phyloP scores from a whole-genome alignment of 1,140 invertebrate genomes.

The Trachelipus rathkii region DNA sequence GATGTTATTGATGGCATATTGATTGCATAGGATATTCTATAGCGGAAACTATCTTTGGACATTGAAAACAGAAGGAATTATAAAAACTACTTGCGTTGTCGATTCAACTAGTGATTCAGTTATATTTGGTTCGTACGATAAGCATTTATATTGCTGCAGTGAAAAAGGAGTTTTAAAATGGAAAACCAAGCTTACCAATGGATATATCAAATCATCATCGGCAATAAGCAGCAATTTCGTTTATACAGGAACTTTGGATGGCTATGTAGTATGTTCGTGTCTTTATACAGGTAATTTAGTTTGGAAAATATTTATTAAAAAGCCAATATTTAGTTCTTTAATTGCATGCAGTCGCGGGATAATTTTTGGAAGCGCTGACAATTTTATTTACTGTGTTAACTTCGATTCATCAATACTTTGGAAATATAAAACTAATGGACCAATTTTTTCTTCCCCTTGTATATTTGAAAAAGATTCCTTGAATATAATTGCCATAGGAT shows the following conservation, averaged over 20 bases:
- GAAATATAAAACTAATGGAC: not conserved
- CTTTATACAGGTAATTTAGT: not conserved
- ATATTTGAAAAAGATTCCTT: not conserved
- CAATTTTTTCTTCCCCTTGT: not conserved
- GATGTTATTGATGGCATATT: not conserved
- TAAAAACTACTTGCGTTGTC: not conserved
- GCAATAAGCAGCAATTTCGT: not conserved
- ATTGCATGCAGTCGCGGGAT: not conserved
- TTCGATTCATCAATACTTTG: not conserved
- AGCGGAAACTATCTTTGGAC: not conserved
- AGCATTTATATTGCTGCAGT: constrained; percentile 1
- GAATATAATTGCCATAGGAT: not conserved
- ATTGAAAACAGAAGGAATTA: not conserved
- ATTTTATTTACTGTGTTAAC: not conserved
- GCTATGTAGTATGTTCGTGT: not conserved
- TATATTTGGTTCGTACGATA: not conserved
- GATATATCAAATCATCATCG: not conserved
- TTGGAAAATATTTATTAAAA: not conserved
- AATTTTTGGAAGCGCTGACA: not conserved
- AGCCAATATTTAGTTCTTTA: not conserved
- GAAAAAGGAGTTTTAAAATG: not conserved
- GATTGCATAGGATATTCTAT: not conserved
- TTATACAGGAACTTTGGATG: not conserved
- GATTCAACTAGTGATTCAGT: not conserved
- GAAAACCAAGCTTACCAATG: not conserved